A percentile compares a stretch with the other conserved stretches of the same genome.
Conservation (phyloP, 30 jellyfish, hydroid and myxozoan species). For the Nemopilema nomurai region DNA sequence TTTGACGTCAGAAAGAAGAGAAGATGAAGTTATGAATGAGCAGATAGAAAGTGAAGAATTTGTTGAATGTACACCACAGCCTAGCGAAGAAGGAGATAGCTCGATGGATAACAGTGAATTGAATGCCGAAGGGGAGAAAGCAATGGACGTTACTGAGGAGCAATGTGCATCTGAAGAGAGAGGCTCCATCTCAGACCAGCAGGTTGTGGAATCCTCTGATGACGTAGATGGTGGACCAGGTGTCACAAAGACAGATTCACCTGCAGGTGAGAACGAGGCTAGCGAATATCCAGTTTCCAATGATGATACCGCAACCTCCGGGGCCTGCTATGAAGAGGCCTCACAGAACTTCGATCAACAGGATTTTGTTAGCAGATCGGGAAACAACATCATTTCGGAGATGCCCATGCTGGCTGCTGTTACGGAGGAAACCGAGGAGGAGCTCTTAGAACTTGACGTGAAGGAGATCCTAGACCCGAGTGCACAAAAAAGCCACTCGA, state of each 20-base stretch:
- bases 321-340: not conserved
- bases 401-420: constrained; percentile 74
- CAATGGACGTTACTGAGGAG: too few relatives aligned
- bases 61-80: not conserved
- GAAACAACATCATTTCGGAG: constrained; percentile 34
- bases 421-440: constrained; percentile 95
- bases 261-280: not conserved
- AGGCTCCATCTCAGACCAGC: too few relatives aligned
- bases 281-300: not conserved
- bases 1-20: too few relatives aligned
- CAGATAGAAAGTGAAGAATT: not conserved
- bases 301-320: not conserved
- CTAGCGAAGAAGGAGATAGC: not conserved
- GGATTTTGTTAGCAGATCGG: constrained; percentile 30
- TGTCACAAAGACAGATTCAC: not conserved
- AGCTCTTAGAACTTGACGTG: constrained; percentile 64
- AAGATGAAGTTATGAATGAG: too few relatives aligned
- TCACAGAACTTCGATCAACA: constrained; percentile 12
- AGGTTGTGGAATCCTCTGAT: not conserved
- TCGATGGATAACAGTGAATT: too few relatives aligned
- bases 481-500: constrained; percentile 50
- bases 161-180: too few relatives aligned
- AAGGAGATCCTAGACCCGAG: constrained; percentile 21
- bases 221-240: not conserved
- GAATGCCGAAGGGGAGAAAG: not conserved